These are phyloP conservation scores for Cistogaster globosa DNA, from an alignment of 2,888 invertebrate species.

Conservation along the genomic window DNA sequence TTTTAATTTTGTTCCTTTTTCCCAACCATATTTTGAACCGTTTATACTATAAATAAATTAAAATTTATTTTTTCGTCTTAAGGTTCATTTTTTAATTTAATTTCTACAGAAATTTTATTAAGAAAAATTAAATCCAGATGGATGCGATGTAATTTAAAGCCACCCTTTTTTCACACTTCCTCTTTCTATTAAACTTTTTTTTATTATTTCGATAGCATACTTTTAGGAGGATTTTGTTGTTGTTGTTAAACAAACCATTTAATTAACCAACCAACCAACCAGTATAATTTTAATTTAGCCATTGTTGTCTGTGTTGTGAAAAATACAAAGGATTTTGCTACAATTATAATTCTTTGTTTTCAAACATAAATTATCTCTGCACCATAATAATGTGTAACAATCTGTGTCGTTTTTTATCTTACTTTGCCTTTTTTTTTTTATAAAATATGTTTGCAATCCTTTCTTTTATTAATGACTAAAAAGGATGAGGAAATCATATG, in stretches of 20 bases:
- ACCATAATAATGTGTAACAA: background rate
- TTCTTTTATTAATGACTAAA: background rate
- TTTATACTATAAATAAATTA: too few species aligned
- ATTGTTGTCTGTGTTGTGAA: background rate
- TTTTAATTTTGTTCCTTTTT: too few species aligned
- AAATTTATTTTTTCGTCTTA: too few species aligned
- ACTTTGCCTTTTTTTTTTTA: background rate
- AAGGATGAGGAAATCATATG: slow-evolving; percentile 6
- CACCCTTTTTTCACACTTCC: background rate
- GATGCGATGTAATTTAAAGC: too few species aligned
- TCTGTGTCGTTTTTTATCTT: slow-evolving; percentile 29
- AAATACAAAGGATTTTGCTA: too few species aligned
- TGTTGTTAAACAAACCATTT: background rate
- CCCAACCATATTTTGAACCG: too few species aligned
- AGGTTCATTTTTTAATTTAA: too few species aligned
- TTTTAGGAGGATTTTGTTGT: slow-evolving; percentile 17
- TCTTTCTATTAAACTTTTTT: background rate
- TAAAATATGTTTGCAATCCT: background rate
- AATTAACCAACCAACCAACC: background rate
- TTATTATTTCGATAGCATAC: slow-evolving; percentile 20
- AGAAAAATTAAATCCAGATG: too few species aligned
- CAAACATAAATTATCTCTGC: slow-evolving; percentile 22
- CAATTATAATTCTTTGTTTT: slow-evolving; percentile 28
- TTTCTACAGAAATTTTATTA: too few species aligned
- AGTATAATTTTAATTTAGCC: slow-evolving; percentile 24